Evolutionary conservation across 2,888 invertebrate species (phyloP), one percentile per base, ranked within the genome.

Genomic region (Stomorhina lunata): DNA sequence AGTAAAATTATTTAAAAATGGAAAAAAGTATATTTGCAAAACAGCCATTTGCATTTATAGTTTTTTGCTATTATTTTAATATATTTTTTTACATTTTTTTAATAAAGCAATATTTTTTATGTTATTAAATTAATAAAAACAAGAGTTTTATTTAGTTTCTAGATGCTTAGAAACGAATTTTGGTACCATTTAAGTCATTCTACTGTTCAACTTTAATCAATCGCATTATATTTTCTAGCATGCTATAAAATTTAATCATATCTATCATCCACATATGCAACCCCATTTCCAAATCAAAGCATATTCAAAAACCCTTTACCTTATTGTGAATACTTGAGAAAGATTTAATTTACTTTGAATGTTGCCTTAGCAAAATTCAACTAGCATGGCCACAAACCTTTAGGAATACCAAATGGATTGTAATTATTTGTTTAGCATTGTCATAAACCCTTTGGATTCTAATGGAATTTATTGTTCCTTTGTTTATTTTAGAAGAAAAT

Each of bases 31-130:
- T 77, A 63, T 81, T 77, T 85, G 89, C 85, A 87, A 80, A 45
- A 68, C 88, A 89, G 88, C 89, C 88, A 89, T 86, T 87, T 86
- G 83, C 85, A 84, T 82, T 75, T 87, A 82, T 84, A 86, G 80
- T 85, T 85, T 68, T 75, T 69, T 20, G 6, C n/a, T 12, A 57
- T 32, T 50, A 45, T n/a, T n/a, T n/a, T n/a, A n/a, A n/a, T 45
- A 37, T 9, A 68, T 20, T 57, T 57, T 63, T 55, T 32, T 17
- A n/a, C 37, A 37, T 40, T 48, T 20, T 50, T 65, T 65, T 80
- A 80, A 43, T 80, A 75, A 80, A 75, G 40, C 27, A 63, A 65
- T 69, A 57, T 32, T 53, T 69, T 80, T 68, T 65, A 43, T 17
- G 59, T 75, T 75, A 63, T 45, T 75, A 17, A 63, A 71, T 15